These are phyloP conservation scores for Enteromius unitaeniatus DNA, from an alignment of 2,797 vertebrate genomes.

Conservation along the genomic window DNA sequence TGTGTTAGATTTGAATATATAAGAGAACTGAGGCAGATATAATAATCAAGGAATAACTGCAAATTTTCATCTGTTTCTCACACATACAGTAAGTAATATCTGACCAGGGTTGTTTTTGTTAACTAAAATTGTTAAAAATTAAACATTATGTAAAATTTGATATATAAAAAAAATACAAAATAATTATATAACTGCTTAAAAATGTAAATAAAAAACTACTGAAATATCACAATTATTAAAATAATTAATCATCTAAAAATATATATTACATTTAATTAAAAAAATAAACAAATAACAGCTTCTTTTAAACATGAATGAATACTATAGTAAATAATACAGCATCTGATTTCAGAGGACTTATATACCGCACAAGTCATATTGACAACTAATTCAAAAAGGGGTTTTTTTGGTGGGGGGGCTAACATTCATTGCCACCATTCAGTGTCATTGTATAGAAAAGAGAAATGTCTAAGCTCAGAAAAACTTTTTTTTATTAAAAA, in stretches of 20 bases:
- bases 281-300: neutral
- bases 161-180: neutral
- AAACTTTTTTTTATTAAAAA: too few species aligned
- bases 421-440: neutral
- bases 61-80: neutral
- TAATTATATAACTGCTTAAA: neutral
- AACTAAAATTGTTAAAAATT: neutral
- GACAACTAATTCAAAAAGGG: neutral
- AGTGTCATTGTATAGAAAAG: neutral
- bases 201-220: neutral
- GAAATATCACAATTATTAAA: neutral
- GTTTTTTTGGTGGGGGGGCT: neutral
- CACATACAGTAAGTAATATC: neutral
- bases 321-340: neutral
- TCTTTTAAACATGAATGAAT: neutral
- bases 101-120: neutral
- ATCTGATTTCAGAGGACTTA: neutral
- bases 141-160: too few species aligned
- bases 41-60: neutral
- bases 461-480: neutral
- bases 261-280: too few species aligned
- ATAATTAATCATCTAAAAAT: too few species aligned
- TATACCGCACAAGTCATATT: neutral
- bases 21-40: neutral
- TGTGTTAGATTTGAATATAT: neutral